Evolutionary conservation across 1,140 invertebrate genomes (phyloP), one percentile per base, ranked within the genome.

Genomic region (Ostrea denselamellosa): DNA sequence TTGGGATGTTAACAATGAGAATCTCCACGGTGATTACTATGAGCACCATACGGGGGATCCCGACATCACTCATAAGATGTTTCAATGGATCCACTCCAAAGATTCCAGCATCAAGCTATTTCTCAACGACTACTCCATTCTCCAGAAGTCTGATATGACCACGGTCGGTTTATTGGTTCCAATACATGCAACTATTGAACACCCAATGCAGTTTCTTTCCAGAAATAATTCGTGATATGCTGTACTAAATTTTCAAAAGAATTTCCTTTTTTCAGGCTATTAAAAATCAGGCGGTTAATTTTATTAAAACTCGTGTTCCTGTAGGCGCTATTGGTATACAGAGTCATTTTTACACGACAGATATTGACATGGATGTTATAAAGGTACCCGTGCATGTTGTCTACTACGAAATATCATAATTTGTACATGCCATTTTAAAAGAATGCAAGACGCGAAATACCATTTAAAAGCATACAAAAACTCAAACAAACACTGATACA

Each of bases 1-100:
- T 56, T 93, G 92, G 93, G 93, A 93, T 87, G 92, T 93, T 3
- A 92, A 93, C 90, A 93, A 93, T 87, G 93, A 93, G 62, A 90
- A 89, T 51, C 83, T 93, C 0, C 90, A 92, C 81, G 90, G 90
- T 0, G 87, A 88, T 28, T 92, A 87, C 53, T 93, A 58, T 58
- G 91, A 93, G 85, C 81, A 85, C 4, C 77, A 86, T 17, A 89
- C 88, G 22, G 52, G 83, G 8, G 87, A 92, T 68, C 28, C 86
- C 0, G 58, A 90, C 65, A 92, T 92, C 89, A 92, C 89, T 0
- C 82, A 89, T 53, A 89, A 92, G 17, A 91, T 93, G 89, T 93
- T 93, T 86, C 68, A 84, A 34, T 86, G 87, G 25, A 89, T 91
- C 17, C 90, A 91, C 52, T 44, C 83, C 17, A 71, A 68, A 0